Conservation (phyloP, 2,888 invertebrate species). For the Hyposoter dolosus region DNA sequence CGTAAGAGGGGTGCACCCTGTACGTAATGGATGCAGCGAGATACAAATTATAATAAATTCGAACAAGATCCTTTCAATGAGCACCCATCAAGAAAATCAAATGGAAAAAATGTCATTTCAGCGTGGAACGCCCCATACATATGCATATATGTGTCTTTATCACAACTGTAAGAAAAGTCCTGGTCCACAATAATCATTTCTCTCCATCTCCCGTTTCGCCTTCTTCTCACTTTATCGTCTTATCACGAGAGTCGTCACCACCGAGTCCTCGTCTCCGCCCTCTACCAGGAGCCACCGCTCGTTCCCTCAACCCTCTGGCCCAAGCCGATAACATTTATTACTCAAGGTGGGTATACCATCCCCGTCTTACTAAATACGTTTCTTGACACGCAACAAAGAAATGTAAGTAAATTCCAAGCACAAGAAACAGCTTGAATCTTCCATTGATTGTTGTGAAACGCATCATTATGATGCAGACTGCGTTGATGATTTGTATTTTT, state of each 20-base stretch:
- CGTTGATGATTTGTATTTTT: neutral
- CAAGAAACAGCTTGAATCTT: constrained; percentile 25
- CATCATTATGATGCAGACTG: neutral
- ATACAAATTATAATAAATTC: too few species aligned
- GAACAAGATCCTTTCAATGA: too few species aligned
- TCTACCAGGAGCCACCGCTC: constrained; percentile 21
- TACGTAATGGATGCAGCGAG: too few species aligned
- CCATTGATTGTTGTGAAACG: neutral
- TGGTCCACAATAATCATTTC: constrained; percentile 60
- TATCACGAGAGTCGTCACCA: constrained; percentile 76
- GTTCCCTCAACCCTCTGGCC: constrained; percentile 37
- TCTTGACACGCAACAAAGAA: constrained; percentile 51
- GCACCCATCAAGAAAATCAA: too few species aligned
- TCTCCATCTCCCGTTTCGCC: constrained; percentile 60
- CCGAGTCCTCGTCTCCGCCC: constrained; percentile 46
- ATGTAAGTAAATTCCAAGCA: constrained; percentile 31
- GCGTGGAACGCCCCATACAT: neutral
- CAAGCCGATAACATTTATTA: constrained; percentile 66
- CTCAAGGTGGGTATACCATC: constrained; percentile 44
- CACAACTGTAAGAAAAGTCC: constrained; percentile 47
- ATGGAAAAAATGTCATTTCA: too few species aligned
- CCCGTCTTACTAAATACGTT: constrained; percentile 30
- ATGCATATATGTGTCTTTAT: constrained; percentile 33
- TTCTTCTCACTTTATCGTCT: constrained; percentile 77
- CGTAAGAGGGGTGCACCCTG: too few species aligned